Evolutionary conservation across 2,888 invertebrate species (phyloP).

Genomic region (Aspidiotus destructor): DNA sequence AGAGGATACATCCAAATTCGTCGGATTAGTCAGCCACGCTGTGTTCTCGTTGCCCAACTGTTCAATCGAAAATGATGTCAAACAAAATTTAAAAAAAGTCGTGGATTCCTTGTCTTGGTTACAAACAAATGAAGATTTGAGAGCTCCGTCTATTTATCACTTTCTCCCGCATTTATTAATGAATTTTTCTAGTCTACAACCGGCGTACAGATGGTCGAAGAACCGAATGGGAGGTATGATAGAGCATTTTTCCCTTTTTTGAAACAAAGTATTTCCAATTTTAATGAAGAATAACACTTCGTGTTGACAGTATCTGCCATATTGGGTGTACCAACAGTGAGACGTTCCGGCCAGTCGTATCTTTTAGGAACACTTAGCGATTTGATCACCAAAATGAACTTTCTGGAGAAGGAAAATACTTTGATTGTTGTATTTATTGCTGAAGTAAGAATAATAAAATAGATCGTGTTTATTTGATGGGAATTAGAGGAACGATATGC

Average conservation of each 20-base stretch:
- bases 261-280: background rate
- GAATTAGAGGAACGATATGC: conserved; percentile 27
- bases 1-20: conserved; percentile 10
- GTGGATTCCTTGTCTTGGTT: conserved; percentile 48
- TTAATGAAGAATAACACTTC: background rate
- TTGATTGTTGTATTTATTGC: conserved; percentile 80
- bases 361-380: conserved; percentile 75
- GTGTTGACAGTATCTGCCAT: conserved; percentile 61
- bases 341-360: conserved; percentile 77
- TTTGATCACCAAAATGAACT: conserved; percentile 66
- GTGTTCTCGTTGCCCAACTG: background rate
- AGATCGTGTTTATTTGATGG: background rate
- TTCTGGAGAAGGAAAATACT: conserved; percentile 61
- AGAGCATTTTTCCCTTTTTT: too few species aligned
- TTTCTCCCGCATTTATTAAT: conserved; percentile 78
- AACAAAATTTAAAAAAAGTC: conserved; percentile 14
- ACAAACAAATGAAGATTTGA: conserved; percentile 12
- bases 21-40: conserved; percentile 8
- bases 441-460: conserved; percentile 49
- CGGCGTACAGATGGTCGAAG: conserved; percentile 66
- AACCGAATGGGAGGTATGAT: conserved; percentile 54
- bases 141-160: conserved; percentile 63
- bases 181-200: conserved; percentile 61
- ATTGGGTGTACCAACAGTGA: conserved; percentile 82
- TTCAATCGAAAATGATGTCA: background rate